phyloP scores from a whole-genome alignment of 2,113 vertebrate genomes.

The Rana temporaria region DNA sequence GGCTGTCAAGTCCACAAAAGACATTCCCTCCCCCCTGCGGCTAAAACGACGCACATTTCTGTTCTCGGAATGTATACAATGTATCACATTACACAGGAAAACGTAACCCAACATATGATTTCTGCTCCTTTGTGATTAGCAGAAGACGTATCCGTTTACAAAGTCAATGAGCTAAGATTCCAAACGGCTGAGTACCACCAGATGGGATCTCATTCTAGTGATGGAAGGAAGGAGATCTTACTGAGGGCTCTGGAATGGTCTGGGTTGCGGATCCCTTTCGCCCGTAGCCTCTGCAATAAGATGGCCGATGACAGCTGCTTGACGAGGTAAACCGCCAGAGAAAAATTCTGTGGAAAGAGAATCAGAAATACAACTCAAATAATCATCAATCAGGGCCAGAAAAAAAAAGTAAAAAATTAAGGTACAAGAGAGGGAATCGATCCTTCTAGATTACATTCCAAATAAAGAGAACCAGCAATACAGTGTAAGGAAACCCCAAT shows the following conservation, averaged over 20 bases:
- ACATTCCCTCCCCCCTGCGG: neutral
- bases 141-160: neutral
- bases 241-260: constrained; percentile 98
- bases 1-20: neutral
- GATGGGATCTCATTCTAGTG: neutral
- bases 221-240: constrained; percentile 68
- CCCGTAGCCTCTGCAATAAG: constrained; percentile 92
- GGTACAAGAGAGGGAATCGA: too few species aligned
- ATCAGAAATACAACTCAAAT: neutral
- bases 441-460: too few species aligned
- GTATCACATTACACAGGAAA: too few species aligned
- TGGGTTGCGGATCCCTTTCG: constrained; percentile 97
- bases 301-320: constrained; percentile 96
- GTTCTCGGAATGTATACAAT: too few species aligned
- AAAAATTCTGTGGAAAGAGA: constrained; percentile 85
- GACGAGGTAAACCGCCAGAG: constrained; percentile 97
- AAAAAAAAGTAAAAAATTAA: too few species aligned
- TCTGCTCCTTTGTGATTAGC: too few species aligned
- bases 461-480: too few species aligned
- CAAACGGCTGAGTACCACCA: neutral
- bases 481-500: too few species aligned
- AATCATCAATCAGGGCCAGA: too few species aligned
- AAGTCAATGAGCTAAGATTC: neutral
- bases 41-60: too few species aligned
- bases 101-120: too few species aligned